Base-by-base conservation (phyloP, 2,797 vertebrate species). In the Lophius americanus region DNA sequence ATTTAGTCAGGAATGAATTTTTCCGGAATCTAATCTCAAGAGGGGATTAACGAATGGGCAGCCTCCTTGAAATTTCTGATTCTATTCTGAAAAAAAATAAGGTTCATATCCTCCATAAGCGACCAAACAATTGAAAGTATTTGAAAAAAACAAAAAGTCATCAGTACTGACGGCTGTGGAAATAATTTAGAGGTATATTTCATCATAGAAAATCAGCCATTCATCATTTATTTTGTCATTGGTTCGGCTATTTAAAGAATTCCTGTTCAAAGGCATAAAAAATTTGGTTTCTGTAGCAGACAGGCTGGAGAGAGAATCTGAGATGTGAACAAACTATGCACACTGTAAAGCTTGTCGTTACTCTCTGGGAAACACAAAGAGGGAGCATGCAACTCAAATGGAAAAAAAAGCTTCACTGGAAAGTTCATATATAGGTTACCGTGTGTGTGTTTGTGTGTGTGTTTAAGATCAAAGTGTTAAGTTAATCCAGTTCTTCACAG, bases 381-480 rank as follows among this genome's bases (percentile, higher is more conserved):
- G 41, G 50, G 91, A 89, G 89, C 91, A 92, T 94, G 93, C 92
- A 93, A 92, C 84, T 92, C 89, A 88, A 70, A 75, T 9, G 71
- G 56, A 75, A 60, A 62, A 66, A 62, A 75, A 64, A 64, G 68
- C 60, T 33, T 14, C 39, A 14, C 32, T 33, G 32, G 44, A 42
- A n/a, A 70, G 52, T 66, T 76, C 9, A 42, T 44, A 8, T 13
- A 3, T 12, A 36, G 64, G 63, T 36, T 62, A 55, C 44, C 2
- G 11, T 48, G 13, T 48, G 44, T 9, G 42, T 49, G 55, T 39
- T 5, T 42, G 59, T 23, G 58, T 7, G 9, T 33, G 9, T 39
- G 36, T 12, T 62, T 2, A 51, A 72, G 70, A 85, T 82, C 67
- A 73, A 75, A 86, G 80, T 57, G 56, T 73, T 55, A 23, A 63